A percentile compares a stretch with the other conserved stretches of the same genome.
These are phyloP conservation scores for Neotoxoptera formosana DNA, from an alignment of 1,140 invertebrate genomes.

Conservation along the genomic window DNA sequence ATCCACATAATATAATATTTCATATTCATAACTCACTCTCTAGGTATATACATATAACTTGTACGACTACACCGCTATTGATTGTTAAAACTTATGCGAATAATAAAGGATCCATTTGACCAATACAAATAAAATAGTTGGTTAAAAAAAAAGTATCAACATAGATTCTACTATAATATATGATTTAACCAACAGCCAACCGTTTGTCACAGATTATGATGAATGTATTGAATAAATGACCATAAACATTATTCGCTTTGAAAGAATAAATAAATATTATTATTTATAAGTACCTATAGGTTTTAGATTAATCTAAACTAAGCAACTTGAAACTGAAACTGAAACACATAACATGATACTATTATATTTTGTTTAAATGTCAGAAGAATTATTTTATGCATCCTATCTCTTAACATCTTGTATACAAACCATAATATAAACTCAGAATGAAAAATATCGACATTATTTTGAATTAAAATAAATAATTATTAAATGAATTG, in stretches of 20 bases:
- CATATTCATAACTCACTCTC: not conserved
- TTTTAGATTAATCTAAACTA: not conserved
- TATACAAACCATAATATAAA: too few relatives aligned
- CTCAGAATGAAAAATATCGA: too few relatives aligned
- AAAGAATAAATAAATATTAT: not conserved
- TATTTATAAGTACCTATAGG: not conserved
- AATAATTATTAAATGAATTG: too few relatives aligned
- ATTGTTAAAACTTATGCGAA: not conserved
- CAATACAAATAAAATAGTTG: not conserved
- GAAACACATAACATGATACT: not conserved
- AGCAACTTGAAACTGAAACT: not conserved
- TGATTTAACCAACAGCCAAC: not conserved
- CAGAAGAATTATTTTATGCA: too few relatives aligned
- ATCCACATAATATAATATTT: not conserved
- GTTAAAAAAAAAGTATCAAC: not conserved
- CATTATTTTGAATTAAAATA: too few relatives aligned
- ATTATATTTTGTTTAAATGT: not conserved
- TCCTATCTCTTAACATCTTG: too few relatives aligned
- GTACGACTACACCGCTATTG: not conserved
- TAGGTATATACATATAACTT: not conserved
- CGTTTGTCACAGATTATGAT: not conserved
- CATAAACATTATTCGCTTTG: not conserved
- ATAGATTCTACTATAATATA: not conserved
- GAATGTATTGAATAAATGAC: not conserved
- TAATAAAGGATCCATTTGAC: not conserved